Base-by-base conservation (phyloP, 2,888 invertebrate species). In the Volucella inanis region DNA sequence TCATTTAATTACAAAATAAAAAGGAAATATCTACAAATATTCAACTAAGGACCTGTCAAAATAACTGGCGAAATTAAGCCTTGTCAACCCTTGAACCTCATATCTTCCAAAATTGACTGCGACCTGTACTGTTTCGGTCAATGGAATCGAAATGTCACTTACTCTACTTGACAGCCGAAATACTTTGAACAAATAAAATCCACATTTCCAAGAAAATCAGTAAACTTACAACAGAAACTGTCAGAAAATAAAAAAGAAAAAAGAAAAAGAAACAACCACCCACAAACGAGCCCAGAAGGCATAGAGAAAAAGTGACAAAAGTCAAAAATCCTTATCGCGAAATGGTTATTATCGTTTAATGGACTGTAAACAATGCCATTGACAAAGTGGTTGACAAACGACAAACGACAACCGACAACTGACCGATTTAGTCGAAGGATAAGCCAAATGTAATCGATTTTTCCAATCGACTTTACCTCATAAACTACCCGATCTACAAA, bases 361-460 rank as follows among this genome's bases (percentile, higher is more conserved):
- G 57, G 54, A 65, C 52, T 59, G 76, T 52, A 71, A 82, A 76
- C 71, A 76, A 59, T 70, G 70, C 59, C 47, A 76, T 57, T 47
- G 71, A 81, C 71, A 76, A 81, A 70, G 49, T 61, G 57, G 57
- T 14, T n/a, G 15, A 18, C 14, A 22, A 55, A 39, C 41, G 70
- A 47, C 61, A 31, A 70, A 12, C 70, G n/a, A 50, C 22, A 14
- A 41, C 52, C 15, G 22, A 50, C 22, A 14, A 41, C 52, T 12
- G 22, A 45, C 43, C 55, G 55, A 45, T 55, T 45, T 43, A 55
- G 9, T 39, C 39, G 22, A 22, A 14, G n/a, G 57, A 49, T 18
- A 52, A 41, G 15, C 22, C 41, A 71, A 78, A 55, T 50, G 41
- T 71, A 71, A 82, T 82, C 77, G 82, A 76, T 79, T 67, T 52